Conservation (phyloP, 2,113 vertebrate genomes). For the Glaucidium brasilianum region DNA sequence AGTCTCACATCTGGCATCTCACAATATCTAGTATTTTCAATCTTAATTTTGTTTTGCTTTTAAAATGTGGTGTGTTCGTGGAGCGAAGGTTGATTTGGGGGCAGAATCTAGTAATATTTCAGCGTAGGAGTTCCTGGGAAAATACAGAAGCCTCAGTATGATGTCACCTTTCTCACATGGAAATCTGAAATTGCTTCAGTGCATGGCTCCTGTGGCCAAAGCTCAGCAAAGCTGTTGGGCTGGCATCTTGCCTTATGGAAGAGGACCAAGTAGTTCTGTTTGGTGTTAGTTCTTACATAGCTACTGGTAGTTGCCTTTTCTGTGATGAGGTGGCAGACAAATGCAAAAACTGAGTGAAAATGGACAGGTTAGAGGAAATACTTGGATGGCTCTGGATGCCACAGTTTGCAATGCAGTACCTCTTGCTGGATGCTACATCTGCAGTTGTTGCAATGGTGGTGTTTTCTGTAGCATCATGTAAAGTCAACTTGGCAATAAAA, state of each 20-base stretch:
- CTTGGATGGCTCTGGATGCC: background rate
- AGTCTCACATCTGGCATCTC: background rate
- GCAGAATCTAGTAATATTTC: background rate
- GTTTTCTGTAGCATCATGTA: background rate
- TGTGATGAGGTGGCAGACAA: background rate
- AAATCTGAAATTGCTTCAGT: background rate
- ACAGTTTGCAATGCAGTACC: rapidly evolving
- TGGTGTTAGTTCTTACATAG: background rate
- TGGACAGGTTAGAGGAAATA: background rate
- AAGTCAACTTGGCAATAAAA: background rate
- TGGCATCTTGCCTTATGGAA: background rate
- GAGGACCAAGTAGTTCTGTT: background rate
- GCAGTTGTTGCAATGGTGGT: background rate
- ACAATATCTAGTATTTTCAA: background rate
- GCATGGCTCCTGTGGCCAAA: background rate
- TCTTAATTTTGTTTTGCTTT: background rate
- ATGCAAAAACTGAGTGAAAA: background rate
- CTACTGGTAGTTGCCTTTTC: background rate
- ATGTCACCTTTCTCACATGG: background rate
- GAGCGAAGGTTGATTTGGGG: background rate
- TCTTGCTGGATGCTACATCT: background rate
- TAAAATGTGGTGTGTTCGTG: background rate
- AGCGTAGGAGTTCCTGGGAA: background rate
- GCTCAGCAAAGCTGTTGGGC: background rate
- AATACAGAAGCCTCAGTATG: background rate